A percentile compares a stretch with the other conserved stretches of the same genome.
phyloP scores from a whole-genome alignment of 2,113 vertebrate genomes.

The Pimephales promelas region DNA sequence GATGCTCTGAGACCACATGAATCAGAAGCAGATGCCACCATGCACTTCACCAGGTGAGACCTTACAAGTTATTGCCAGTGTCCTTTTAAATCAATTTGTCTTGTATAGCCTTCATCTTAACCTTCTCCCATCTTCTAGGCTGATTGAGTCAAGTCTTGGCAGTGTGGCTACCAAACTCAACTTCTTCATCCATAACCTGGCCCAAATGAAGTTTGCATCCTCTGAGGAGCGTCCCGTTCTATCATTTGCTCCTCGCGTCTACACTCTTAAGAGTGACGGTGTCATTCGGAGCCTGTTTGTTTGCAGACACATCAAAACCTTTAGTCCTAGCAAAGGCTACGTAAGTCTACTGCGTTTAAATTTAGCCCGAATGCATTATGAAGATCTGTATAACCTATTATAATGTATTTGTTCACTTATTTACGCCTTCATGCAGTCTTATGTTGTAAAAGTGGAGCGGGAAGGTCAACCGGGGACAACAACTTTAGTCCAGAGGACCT shows the following conservation, averaged over 20 bases:
- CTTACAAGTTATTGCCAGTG: neutral
- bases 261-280: constrained; percentile 82
- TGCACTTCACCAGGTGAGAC: constrained; percentile 92
- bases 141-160: constrained; percentile 96
- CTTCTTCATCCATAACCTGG: constrained; percentile 99
- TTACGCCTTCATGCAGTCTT: constrained; percentile 74
- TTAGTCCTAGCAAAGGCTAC: constrained; percentile 86
- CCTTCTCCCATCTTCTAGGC: constrained; percentile 67
- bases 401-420: neutral
- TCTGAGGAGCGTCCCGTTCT: constrained; percentile 83
- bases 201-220: constrained; percentile 94
- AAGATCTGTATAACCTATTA: too few relatives aligned
- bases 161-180: constrained; percentile 98
- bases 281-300: constrained; percentile 85
- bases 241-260: constrained; percentile 85
- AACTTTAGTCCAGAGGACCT: constrained; percentile 86
- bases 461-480: constrained; percentile 77
- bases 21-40: constrained; percentile 92
- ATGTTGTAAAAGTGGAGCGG: constrained; percentile 89
- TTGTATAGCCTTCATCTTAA: neutral
- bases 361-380: neutral
- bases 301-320: constrained; percentile 83
- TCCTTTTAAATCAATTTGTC: neutral
- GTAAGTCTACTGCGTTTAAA: constrained; percentile 74
- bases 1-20: constrained; percentile 93